Evolutionary conservation across 1,140 invertebrate genomes (phyloP).

Genomic region (Trichogramma pretiosum): DNA sequence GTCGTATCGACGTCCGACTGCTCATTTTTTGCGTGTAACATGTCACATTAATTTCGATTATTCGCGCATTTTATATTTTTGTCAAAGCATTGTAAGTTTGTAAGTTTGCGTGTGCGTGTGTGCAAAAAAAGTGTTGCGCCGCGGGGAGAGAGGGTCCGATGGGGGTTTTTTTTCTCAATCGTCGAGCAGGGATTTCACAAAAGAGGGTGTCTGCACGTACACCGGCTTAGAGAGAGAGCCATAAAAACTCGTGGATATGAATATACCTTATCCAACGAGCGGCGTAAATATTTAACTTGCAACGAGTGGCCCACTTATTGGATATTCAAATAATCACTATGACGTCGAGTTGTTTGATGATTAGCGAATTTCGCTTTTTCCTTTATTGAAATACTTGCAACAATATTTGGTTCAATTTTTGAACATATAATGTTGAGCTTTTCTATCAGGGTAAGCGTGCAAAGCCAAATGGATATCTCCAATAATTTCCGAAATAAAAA

Average conservation of each 20-base stretch:
- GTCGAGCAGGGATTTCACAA: too few relatives aligned
- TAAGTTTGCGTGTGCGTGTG: slow-evolving; percentile 4
- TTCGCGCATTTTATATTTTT: slow-evolving; percentile 22
- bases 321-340: slow-evolving; percentile 8
- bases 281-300: slow-evolving; percentile 30
- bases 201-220: background rate
- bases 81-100: slow-evolving; percentile 20
- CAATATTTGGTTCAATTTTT: too few relatives aligned
- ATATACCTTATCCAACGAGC: slow-evolving; percentile 23
- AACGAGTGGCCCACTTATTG: slow-evolving; percentile 20
- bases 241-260: too few relatives aligned
- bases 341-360: slow-evolving; percentile 17
- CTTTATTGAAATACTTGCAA: too few relatives aligned
- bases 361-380: background rate
- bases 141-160: background rate
- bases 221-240: too few relatives aligned
- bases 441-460: too few relatives aligned
- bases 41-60: slow-evolving; percentile 36
- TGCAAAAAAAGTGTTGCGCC: too few relatives aligned
- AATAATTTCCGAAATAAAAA: background rate
- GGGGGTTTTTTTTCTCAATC: slow-evolving; percentile 4
- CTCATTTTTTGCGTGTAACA: slow-evolving; percentile 28
- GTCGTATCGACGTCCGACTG: slow-evolving; percentile 8
- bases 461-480: too few relatives aligned
- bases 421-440: too few relatives aligned